These are phyloP conservation scores for Dryadula phaetusa DNA, from an alignment of 2,888 invertebrate genomes.

Conservation along the genomic window DNA sequence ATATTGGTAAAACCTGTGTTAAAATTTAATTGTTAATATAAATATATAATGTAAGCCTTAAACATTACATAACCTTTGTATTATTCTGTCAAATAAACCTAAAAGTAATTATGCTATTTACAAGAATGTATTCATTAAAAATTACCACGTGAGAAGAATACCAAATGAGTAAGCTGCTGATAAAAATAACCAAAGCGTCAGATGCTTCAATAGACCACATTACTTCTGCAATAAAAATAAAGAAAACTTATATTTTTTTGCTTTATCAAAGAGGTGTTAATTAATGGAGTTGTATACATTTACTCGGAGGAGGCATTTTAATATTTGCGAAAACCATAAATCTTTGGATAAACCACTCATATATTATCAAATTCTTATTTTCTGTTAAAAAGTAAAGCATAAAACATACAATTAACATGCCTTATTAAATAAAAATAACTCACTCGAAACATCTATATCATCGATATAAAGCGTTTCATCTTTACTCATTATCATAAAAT, in stretches of 20 bases:
- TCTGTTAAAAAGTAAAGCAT: too few species aligned
- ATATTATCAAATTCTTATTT: too few species aligned
- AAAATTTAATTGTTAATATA: constrained; percentile 62
- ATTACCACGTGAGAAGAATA: constrained; percentile 67
- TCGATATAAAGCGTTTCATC: constrained; percentile 73
- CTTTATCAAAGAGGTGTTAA: too few species aligned
- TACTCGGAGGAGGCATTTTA: too few species aligned
- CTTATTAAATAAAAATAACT: constrained; percentile 53
- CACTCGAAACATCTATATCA: constrained; percentile 72
- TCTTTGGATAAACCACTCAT: too few species aligned
- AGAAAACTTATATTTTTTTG: not conserved
- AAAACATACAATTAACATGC: too few species aligned
- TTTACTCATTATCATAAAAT: constrained; percentile 71
- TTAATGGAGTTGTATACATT: too few species aligned
- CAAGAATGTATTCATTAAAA: not conserved
- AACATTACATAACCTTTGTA: not conserved
- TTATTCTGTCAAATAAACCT: not conserved
- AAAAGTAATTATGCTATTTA: not conserved
- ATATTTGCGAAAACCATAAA: too few species aligned
- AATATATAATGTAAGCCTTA: not conserved
- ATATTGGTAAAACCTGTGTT: constrained; percentile 83
- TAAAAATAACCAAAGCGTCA: constrained; percentile 62
- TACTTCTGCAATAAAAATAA: constrained; percentile 59
- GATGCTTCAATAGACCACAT: constrained; percentile 76
- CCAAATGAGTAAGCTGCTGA: constrained; percentile 70